Percentiles rank a stretch among this genome's conserved stretches.
Conservation (phyloP, 2,113 vertebrate genomes). For the Lethenteron camtschaticum region DNA sequence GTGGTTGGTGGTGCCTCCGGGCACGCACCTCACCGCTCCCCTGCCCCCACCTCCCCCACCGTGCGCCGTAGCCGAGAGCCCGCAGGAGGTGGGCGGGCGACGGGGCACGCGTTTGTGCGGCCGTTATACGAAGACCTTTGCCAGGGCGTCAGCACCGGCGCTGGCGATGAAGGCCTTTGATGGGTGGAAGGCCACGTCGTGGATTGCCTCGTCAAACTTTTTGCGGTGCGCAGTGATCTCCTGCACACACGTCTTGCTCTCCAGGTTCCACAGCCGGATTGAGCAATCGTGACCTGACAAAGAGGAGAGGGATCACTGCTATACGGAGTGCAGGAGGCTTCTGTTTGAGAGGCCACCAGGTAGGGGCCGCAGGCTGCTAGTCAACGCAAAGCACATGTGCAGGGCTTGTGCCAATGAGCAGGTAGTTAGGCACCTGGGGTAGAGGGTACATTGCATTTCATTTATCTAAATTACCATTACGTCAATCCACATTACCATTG, state of each 20-base stretch:
- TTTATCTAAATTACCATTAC: too few species aligned
- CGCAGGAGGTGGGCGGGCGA: conserved; percentile 18
- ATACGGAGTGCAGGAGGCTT: too few species aligned
- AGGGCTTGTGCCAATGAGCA: too few species aligned
- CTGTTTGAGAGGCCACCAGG: too few species aligned
- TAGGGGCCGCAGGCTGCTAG: too few species aligned
- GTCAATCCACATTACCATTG: too few species aligned
- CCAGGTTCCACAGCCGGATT: conserved; percentile 66
- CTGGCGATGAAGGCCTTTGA: conserved; percentile 57
- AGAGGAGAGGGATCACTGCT: neutral
- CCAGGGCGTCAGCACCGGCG: conserved; percentile 55
- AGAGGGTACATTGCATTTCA: too few species aligned
- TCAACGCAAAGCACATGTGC: too few species aligned
- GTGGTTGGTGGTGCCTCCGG: conserved; percentile 10
- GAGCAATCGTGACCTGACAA: conserved; percentile 65
- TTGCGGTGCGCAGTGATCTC: conserved; percentile 73
- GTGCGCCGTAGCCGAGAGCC: conserved; percentile 29
- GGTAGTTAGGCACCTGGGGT: too few species aligned
- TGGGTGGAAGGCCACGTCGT: conserved; percentile 69
- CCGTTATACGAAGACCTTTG: conserved; percentile 97
- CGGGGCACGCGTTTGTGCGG: conserved; percentile 24
- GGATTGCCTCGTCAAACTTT: conserved; percentile 73
- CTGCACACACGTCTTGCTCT: conserved; percentile 61
- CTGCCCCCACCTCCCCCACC: conserved; percentile 22
- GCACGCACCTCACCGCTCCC: conserved; percentile 29